Percentiles rank a stretch among this genome's conserved stretches.
Evolutionary conservation across 2,113 vertebrate species (phyloP).

Genomic region (Poicephalus meyeri): DNA sequence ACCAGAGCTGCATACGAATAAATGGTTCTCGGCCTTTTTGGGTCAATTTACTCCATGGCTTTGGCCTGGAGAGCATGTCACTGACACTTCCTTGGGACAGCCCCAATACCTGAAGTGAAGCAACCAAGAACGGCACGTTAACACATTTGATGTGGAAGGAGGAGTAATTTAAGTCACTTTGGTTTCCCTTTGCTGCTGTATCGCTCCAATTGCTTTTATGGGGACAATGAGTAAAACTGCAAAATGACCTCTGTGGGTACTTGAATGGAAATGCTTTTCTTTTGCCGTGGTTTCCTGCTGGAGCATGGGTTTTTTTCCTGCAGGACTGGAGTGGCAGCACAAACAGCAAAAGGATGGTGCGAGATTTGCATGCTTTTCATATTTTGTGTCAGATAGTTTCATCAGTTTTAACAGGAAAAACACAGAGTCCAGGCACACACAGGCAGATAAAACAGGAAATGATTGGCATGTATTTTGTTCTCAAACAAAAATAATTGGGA

Average conservation of each 20-base stretch:
- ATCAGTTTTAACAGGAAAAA: slow-evolving; percentile 46
- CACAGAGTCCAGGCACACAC: slow-evolving; percentile 35
- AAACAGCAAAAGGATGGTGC: not conserved
- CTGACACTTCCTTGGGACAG: slow-evolving; percentile 93
- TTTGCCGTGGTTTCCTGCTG: not conserved
- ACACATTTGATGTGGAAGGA: not conserved
- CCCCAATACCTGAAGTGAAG: slow-evolving; percentile 83
- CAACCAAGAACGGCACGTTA: slow-evolving; percentile 55
- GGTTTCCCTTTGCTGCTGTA: not conserved
- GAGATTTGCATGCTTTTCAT: slow-evolving; percentile 47
- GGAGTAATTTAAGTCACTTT: not conserved
- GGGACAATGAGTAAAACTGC: not conserved
- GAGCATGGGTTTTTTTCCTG: not conserved
- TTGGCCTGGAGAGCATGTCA: slow-evolving; percentile 92
- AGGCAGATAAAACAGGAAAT: slow-evolving; percentile 52
- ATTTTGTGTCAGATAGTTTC: slow-evolving; percentile 33
- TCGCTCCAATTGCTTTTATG: rapidly evolving
- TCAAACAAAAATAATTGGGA: slow-evolving; percentile 58
- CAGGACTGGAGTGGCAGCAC: not conserved
- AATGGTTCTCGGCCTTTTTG: slow-evolving; percentile 95
- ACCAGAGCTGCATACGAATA: slow-evolving; percentile 96
- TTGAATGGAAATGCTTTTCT: not conserved
- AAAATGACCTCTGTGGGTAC: not conserved
- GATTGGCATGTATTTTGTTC: slow-evolving; percentile 63
- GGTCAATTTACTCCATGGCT: slow-evolving; percentile 95